phyloP scores from a whole-genome alignment of 2,888 invertebrate genomes.

The Onthophagus sagittarius region DNA sequence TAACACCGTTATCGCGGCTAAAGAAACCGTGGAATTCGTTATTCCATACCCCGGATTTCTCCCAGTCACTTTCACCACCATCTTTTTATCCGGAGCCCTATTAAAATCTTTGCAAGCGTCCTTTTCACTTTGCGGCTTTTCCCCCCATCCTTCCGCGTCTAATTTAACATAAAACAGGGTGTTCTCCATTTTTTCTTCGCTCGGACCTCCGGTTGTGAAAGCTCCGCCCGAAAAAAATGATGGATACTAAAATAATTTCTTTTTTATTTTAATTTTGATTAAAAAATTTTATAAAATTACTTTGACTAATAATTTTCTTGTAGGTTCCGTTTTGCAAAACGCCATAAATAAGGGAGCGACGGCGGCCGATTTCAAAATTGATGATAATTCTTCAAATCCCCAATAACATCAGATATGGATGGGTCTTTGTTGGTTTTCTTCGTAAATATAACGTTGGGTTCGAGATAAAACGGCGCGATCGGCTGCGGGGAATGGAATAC shows the following conservation, averaged over 20 bases:
- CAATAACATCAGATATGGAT: constrained; percentile 73
- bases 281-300: no score
- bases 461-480: constrained; percentile 80
- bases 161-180: constrained; percentile 65
- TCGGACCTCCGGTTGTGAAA: constrained; percentile 64
- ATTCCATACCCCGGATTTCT: constrained; percentile 79
- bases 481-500: constrained; percentile 74
- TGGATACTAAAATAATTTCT: constrained; percentile 34
- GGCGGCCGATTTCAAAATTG: constrained; percentile 52
- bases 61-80: constrained; percentile 64
- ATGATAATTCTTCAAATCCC: constrained; percentile 50
- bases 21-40: constrained; percentile 69
- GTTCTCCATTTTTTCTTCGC: constrained; percentile 57
- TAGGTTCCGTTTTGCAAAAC: constrained; percentile 57
- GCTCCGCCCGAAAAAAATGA: constrained; percentile 67
- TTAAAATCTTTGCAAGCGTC: constrained; percentile 56
- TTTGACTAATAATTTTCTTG: constrained; percentile 62
- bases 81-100: constrained; percentile 59
- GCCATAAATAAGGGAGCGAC: constrained; percentile 60
- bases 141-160: constrained; percentile 75
- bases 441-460: constrained; percentile 73
- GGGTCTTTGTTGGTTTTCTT: constrained; percentile 66
- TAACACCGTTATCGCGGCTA: constrained; percentile 71
- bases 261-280: background rate
- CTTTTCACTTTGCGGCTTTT: constrained; percentile 54